Conservation (phyloP, 2,888 invertebrate genomes). For the Rhopalosiphum nymphaeae region DNA sequence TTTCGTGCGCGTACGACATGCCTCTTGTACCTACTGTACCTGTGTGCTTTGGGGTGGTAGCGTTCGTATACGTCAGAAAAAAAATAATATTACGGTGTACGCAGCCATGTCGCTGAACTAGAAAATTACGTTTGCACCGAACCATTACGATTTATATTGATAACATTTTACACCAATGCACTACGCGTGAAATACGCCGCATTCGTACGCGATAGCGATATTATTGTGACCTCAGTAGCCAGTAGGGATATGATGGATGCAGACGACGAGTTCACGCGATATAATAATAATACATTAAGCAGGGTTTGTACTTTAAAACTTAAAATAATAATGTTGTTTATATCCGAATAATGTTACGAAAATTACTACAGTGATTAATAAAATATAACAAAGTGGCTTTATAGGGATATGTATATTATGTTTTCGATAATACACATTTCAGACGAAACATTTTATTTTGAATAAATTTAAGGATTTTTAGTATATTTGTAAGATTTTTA, state of each 20-base stretch:
- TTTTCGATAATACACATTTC: not conserved
- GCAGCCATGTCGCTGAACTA: not conserved
- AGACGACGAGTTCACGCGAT: not conserved
- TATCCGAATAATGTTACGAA: not conserved
- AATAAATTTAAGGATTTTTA: not conserved
- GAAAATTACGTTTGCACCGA: not conserved
- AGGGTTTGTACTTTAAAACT: not conserved
- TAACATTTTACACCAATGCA: not conserved
- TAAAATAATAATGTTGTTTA: not conserved
- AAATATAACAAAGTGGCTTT: not conserved
- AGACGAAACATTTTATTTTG: not conserved
- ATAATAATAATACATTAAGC: not conserved
- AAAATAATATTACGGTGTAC: not conserved
- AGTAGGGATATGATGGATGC: not conserved
- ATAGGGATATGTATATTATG: not conserved
- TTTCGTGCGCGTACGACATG: not conserved
- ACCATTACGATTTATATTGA: not conserved
- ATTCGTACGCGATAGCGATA: not conserved
- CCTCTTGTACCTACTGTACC: too few species aligned
- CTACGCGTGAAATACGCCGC: not conserved
- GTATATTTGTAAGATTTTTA: not conserved
- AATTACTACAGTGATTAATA: not conserved
- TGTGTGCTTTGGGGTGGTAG: not conserved
- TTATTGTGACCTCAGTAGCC: not conserved
- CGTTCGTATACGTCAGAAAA: not conserved